Percentiles rank a stretch among this genome's conserved stretches.
phyloP scores from a whole-genome alignment of 2,113 vertebrate genomes.

The Zosterops hypoxanthus region DNA sequence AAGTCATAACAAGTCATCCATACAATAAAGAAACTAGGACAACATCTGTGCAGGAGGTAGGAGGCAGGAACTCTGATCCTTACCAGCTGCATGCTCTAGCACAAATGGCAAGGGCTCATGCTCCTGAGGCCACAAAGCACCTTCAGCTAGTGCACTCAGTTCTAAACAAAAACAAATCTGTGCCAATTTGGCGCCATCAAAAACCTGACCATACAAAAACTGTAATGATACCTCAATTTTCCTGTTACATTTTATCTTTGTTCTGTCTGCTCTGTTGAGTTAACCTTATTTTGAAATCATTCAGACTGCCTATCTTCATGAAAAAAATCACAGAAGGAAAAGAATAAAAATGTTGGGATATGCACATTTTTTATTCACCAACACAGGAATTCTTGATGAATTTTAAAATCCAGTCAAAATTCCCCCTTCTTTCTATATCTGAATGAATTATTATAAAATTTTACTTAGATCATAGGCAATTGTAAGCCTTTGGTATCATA shows the following conservation, averaged over 20 bases:
- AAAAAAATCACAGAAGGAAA: not conserved
- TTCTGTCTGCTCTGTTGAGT: not conserved
- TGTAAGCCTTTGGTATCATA: not conserved
- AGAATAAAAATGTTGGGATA: not conserved
- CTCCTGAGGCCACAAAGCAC: not conserved
- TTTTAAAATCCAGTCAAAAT: not conserved
- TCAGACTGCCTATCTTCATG: not conserved
- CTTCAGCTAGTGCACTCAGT: not conserved
- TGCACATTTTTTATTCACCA: not conserved
- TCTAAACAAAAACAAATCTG: not conserved
- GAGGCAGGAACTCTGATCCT: not conserved
- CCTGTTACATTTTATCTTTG: not conserved
- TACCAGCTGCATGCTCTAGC: not conserved
- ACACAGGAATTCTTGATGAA: not conserved
- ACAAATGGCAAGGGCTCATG: fast-evolving
- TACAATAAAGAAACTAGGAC: not conserved
- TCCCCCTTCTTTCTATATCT: not conserved
- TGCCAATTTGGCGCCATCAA: not conserved
- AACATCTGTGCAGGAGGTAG: not conserved
- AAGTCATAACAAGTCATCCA: not conserved
- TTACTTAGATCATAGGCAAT: not conserved
- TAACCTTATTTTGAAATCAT: not conserved
- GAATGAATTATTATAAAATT: not conserved
- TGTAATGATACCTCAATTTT: not conserved
- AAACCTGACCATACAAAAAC: not conserved